Evolutionary conservation across 1,140 invertebrate genomes (phyloP), one percentile per base, ranked within the genome.

Genomic region (Sycophaga agraensis): DNA sequence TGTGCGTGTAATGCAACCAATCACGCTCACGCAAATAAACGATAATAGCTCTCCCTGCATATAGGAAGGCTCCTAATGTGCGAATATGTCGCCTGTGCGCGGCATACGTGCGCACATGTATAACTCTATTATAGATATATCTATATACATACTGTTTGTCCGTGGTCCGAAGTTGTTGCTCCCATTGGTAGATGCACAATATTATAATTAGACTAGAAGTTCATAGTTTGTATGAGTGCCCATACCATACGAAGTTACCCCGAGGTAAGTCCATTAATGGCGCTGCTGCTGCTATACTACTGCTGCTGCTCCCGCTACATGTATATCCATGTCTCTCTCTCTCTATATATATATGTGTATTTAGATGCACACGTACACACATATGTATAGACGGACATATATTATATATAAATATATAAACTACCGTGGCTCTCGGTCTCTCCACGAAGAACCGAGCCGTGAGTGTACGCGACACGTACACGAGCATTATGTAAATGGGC

Each of bases 131-230:
- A n/a, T n/a, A n/a, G n/a, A n/a, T n/a, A 31, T 31, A 31, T 31
- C 28, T 6, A 31, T 26, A 46, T 37, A 28, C 17, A 53, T 16
- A 56, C 45, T 34, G 28, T 56, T 45, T 31, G 17, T 35, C 24
- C n/a, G 40, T 56, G 17, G 26, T 24, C 40, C 68, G 67, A 63
- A 73, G 74, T 78, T 78, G 75, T 76, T 77, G 77, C 76, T 78
- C 76, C 76, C 75, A 78, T 75, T 74, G 63, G 74, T 79, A 78
- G 75, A 76, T 76, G 75, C 50, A 46, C 50, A 60, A 46, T 54
- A 45, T 60, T 50, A 51, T 59, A 42, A 42, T 59, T 59, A 50
- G 24, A 50, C 45, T 57, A 57, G 31, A n/a, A 26, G 12, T 59
- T 49, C 22, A 28, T 22, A 40, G 43, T 50, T 9, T 50, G 12